Conservation (phyloP, 2,113 vertebrate genomes). For the Chauna torquata region DNA sequence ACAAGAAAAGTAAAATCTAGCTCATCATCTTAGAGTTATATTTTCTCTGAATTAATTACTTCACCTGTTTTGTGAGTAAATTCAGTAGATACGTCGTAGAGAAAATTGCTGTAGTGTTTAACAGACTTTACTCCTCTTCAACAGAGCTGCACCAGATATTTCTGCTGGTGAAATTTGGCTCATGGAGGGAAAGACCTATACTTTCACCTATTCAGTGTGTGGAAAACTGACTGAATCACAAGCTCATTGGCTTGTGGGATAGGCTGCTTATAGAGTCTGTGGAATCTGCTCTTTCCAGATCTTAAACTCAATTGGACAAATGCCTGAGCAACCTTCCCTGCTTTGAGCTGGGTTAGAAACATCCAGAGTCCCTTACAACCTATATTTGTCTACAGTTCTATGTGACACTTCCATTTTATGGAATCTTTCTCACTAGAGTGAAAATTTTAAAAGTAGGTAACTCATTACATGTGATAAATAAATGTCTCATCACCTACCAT, state of each 20-base stretch:
- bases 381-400: not conserved
- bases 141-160: not conserved
- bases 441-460: not conserved
- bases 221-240: not conserved
- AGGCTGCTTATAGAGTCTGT: not conserved
- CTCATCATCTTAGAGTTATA: not conserved
- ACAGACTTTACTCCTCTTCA: not conserved
- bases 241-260: not conserved
- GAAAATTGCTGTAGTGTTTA: not conserved
- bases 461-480: not conserved
- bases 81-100: not conserved
- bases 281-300: not conserved
- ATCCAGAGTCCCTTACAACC: not conserved
- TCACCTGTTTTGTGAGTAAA: not conserved
- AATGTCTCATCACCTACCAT: not conserved
- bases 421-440: not conserved
- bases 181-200: not conserved
- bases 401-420: not conserved
- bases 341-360: not conserved
- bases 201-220: not conserved
- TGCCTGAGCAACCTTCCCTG: not conserved
- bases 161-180: not conserved
- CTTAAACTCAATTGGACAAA: not conserved
- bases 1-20: not conserved
- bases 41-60: not conserved